Evolutionary conservation across 2,113 vertebrate species (phyloP), one percentile per base, ranked within the genome.

Genomic region (Stigmatopora nigra): DNA sequence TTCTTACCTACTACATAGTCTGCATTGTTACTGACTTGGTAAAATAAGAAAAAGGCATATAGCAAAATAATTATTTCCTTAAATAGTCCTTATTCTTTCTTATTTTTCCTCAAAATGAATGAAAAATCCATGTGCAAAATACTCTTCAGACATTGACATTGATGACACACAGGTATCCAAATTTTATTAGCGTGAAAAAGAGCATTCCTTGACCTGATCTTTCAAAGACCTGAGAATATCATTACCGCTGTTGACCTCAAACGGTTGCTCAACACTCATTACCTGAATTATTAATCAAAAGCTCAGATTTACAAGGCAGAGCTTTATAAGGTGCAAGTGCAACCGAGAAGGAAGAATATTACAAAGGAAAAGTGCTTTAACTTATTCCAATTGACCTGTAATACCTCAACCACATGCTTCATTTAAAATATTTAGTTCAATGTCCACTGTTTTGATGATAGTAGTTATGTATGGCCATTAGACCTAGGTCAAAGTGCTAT

Each of bases 351-450:
- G 70, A 69, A 77, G 69, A 68, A 48, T 52, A 61, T 72, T 47
- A 72, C 71, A 84, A 79, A 76, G 57, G 49, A 67, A 55, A 65
- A 68, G 51, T 14, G 61, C 75, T 75, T 70, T 57, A 69, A 75
- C 75, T 25, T 44, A 69, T 77, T 64, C 64, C 65, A 71, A 79
- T 81, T 73, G 80, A 82, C 75, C 81, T 68, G 81, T 80, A 71
- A 64, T 78, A 73, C 77, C 77, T 80, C 72, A 65, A 72, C 76
- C 75, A 76, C 68, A 68, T 41, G 64, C 65, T 87, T 87, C 84
- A 85, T 88, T 87, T 84, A 88, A 86, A 79, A 81, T 65, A 65
- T 41, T 41, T 65, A 83, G 77, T 75, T 65, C 10, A 82, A 82
- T 77, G 76, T 75, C 65, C 80, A 61, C 81, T 80, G 25, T 85